Percentiles rank a stretch among this genome's conserved stretches.
Evolutionary conservation across 2,113 vertebrate genomes (phyloP).

Genomic region (Gulo gulo): DNA sequence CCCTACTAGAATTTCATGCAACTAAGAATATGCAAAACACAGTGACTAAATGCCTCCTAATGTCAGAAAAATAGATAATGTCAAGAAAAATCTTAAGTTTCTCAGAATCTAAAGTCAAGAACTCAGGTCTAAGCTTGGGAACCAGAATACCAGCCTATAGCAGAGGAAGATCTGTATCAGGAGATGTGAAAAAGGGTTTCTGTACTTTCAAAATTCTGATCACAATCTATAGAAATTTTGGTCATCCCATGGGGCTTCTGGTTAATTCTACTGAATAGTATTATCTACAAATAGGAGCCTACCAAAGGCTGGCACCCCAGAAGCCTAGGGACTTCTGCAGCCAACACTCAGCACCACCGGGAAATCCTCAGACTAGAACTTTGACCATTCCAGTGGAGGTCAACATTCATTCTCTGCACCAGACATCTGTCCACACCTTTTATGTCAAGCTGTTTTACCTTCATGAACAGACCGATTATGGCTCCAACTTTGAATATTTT

Average conservation of each 20-base stretch:
- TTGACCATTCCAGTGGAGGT: neutral
- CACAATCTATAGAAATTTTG: neutral
- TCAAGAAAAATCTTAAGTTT: neutral
- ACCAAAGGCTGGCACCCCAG: neutral
- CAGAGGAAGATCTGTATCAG: neutral
- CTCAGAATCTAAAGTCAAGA: neutral
- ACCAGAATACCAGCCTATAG: neutral
- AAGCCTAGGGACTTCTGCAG: neutral
- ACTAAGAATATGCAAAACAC: slow-evolving; percentile 33
- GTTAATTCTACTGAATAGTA: neutral
- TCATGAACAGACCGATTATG: neutral
- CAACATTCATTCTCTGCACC: neutral
- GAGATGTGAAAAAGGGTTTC: neutral
- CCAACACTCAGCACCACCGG: neutral
- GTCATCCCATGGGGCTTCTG: neutral
- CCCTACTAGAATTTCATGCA: neutral
- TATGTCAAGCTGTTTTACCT: neutral
- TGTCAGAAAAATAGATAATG: neutral
- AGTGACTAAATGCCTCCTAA: neutral
- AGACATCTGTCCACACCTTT: neutral
- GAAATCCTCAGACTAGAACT: neutral
- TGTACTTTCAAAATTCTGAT: slow-evolving; percentile 11
- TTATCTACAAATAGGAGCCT: neutral
- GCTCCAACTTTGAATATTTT: neutral
- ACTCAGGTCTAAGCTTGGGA: neutral